Evolutionary conservation across 1,140 invertebrate genomes (phyloP).

Genomic region (Microvelia longipes): DNA sequence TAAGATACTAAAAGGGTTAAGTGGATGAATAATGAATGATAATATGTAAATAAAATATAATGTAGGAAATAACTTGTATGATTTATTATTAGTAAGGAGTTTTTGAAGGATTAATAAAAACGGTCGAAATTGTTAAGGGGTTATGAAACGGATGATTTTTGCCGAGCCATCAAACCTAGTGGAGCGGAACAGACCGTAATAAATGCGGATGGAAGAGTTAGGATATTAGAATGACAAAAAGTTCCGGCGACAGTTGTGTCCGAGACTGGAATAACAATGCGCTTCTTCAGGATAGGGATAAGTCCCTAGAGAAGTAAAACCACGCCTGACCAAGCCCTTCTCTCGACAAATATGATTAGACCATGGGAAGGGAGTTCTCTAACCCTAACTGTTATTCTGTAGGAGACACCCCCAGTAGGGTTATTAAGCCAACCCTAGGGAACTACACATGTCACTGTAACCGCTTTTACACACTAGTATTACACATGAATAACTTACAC

Average conservation of each 20-base stretch:
- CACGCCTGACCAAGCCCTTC: not conserved
- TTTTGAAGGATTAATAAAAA: too few relatives aligned
- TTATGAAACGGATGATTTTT: not conserved
- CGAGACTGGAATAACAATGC: not conserved
- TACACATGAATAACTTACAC: not conserved
- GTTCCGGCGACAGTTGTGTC: not conserved
- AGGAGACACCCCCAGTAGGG: not conserved
- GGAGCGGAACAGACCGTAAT: not conserved
- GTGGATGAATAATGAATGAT: too few relatives aligned
- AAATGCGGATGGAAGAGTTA: not conserved
- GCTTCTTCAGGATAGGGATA: not conserved
- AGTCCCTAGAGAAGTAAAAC: not conserved
- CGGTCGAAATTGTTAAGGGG: too few relatives aligned
- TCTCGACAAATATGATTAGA: not conserved
- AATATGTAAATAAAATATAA: too few relatives aligned
- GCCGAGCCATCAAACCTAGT: not conserved
- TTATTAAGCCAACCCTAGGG: not conserved
- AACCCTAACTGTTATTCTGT: not conserved
- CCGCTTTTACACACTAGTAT: not conserved
- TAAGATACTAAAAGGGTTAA: too few relatives aligned
- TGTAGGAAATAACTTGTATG: too few relatives aligned
- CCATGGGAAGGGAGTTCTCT: not conserved
- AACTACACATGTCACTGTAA: not conserved
- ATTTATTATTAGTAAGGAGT: too few relatives aligned
- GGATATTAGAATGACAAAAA: not conserved